Evolutionary conservation across 2,113 vertebrate genomes (phyloP).

Genomic region (Gymnobelideus leadbeateri): DNA sequence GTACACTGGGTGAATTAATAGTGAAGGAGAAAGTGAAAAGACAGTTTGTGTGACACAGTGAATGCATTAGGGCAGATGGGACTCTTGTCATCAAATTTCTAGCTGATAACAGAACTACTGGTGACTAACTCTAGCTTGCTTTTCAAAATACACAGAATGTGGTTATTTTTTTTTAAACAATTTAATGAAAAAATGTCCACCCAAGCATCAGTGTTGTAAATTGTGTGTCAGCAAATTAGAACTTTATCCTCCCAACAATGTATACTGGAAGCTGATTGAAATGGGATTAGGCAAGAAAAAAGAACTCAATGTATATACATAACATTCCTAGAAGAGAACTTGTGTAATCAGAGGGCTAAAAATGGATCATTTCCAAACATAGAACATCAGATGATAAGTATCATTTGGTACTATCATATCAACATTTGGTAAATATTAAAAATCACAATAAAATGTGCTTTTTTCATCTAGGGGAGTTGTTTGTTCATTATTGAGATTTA

Average conservation of each 20-base stretch:
- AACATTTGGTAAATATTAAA: constrained; percentile 32
- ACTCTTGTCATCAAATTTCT: constrained; percentile 57
- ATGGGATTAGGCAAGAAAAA: constrained; percentile 55
- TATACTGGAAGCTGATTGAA: constrained; percentile 59
- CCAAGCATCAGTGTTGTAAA: constrained; percentile 40
- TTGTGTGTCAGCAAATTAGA: constrained; percentile 40
- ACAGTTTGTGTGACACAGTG: constrained; percentile 38
- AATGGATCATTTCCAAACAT: constrained; percentile 41
- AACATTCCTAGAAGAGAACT: neutral
- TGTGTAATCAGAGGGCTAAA: neutral
- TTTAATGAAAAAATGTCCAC: constrained; percentile 36
- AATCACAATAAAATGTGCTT: constrained; percentile 29
- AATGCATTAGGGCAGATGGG: constrained; percentile 58
- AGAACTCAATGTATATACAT: neutral
- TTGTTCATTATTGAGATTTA: neutral
- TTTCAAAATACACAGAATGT: constrained; percentile 46
- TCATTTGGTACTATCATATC: too few relatives aligned
- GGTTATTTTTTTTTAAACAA: neutral
- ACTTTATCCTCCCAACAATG: constrained; percentile 55
- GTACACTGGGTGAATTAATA: constrained; percentile 31
- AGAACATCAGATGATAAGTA: constrained; percentile 1
- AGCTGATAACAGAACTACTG: constrained; percentile 58
- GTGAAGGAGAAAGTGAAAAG: constrained; percentile 48
- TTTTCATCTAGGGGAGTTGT: constrained; percentile 38
- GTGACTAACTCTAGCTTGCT: constrained; percentile 46